phyloP scores from a whole-genome alignment of 2,113 vertebrate species.

The Tursiops truncatus region DNA sequence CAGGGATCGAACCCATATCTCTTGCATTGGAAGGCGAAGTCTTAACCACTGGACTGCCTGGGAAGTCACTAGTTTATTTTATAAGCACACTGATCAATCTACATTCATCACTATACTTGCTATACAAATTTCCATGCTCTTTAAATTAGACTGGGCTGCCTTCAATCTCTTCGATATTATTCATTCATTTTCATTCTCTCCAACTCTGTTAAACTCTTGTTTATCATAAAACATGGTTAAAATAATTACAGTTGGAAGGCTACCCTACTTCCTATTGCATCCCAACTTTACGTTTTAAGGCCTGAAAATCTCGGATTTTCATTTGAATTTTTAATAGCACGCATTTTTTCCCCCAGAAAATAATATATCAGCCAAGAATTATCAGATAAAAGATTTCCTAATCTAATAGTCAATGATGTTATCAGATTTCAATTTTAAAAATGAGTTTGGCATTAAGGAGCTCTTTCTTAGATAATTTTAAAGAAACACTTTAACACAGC shows the following conservation, averaged over 20 bases:
- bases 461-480: neutral
- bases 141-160: too few species aligned
- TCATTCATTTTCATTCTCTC: neutral
- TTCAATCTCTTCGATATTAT: accelerated
- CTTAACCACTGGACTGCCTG: too few species aligned
- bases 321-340: neutral
- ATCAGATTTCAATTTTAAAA: conserved; percentile 34
- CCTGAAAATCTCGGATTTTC: neutral
- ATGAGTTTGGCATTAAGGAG: neutral
- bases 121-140: accelerated
- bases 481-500: neutral
- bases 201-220: neutral
- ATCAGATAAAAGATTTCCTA: conserved; percentile 12
- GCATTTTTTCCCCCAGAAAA: neutral
- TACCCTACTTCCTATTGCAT: neutral
- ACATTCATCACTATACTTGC: accelerated
- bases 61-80: too few species aligned
- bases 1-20: too few species aligned
- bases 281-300: neutral
- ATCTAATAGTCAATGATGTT: neutral
- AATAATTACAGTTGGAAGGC: neutral
- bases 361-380: neutral
- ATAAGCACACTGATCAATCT: accelerated
- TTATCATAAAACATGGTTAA: neutral
- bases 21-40: too few species aligned